phyloP scores from a whole-genome alignment of 2,797 vertebrate genomes.

The Cynodonichthys magdalenae region DNA sequence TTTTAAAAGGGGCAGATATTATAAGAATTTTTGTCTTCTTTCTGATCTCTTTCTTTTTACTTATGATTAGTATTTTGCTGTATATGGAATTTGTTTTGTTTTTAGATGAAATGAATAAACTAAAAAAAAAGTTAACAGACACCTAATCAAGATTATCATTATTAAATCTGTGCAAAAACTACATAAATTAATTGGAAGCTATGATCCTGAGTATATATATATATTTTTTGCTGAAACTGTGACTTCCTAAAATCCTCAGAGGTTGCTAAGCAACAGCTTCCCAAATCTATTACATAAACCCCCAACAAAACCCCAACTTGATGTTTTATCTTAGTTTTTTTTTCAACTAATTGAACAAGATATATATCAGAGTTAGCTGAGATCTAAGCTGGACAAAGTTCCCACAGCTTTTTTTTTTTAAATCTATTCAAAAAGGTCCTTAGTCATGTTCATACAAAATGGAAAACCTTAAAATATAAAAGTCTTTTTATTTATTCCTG shows the following conservation, averaged over 20 bases:
- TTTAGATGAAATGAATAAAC: too few species aligned
- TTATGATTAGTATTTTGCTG: too few species aligned
- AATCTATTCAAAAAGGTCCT: background rate
- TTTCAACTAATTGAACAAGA: conserved; percentile 6
- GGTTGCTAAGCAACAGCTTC: conserved; percentile 20
- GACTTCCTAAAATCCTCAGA: conserved; percentile 1
- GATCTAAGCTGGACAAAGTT: conserved; percentile 2
- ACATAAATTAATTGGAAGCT: background rate
- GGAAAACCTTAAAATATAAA: background rate
- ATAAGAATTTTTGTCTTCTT: too few species aligned
- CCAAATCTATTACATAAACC: background rate
- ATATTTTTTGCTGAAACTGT: conserved; percentile 3
- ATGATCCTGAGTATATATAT: background rate
- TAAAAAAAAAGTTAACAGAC: background rate
- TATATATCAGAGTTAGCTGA: background rate
- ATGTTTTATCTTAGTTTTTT: background rate
- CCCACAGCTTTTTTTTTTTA: background rate
- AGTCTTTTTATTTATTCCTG: conserved; percentile 6
- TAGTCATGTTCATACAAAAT: background rate
- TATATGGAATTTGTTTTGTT: too few species aligned
- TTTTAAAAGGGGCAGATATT: too few species aligned
- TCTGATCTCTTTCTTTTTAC: too few species aligned
- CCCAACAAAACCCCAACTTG: conserved; percentile 10
- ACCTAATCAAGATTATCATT: background rate
- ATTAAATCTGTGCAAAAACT: background rate